Evolutionary conservation across 2,888 invertebrate species (phyloP).

Genomic region (Stenurella melanura): DNA sequence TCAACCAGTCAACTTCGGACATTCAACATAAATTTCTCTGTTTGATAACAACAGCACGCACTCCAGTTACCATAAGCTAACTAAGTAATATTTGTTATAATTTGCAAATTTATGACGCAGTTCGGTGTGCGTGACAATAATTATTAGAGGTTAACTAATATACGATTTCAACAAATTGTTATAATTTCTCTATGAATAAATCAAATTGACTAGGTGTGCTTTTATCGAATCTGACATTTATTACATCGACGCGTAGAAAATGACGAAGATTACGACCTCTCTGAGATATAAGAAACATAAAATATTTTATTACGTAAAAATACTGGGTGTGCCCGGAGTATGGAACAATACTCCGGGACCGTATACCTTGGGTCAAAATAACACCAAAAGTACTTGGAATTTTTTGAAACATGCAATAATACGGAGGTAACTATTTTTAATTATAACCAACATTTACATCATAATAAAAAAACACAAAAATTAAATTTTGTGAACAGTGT

Average conservation of each 20-base stretch:
- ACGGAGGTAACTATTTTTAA: no score
- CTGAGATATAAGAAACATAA: no score
- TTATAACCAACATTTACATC: no score
- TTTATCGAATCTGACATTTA: background rate
- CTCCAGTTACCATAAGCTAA: conserved; percentile 23
- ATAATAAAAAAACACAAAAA: no score
- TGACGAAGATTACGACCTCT: background rate
- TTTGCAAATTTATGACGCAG: conserved; percentile 23
- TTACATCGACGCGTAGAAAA: background rate
- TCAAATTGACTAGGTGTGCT: background rate
- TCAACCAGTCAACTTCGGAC: background rate
- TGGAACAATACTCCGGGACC: no score
- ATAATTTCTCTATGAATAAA: background rate
- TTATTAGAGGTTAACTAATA: background rate
- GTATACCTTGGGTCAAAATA: no score
- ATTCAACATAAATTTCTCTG: conserved; percentile 24
- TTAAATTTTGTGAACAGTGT: no score
- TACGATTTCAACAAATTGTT: conserved; percentile 16
- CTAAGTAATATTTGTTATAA: conserved; percentile 25
- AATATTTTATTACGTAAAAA: no score
- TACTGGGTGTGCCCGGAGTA: no score
- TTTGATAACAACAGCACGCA: conserved; percentile 28
- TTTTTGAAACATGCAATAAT: no score
- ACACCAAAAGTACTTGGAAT: no score
- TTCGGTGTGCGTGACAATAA: background rate